Base-by-base conservation (phyloP, 2,888 invertebrate genomes). In the Temnothorax rugatulus region DNA sequence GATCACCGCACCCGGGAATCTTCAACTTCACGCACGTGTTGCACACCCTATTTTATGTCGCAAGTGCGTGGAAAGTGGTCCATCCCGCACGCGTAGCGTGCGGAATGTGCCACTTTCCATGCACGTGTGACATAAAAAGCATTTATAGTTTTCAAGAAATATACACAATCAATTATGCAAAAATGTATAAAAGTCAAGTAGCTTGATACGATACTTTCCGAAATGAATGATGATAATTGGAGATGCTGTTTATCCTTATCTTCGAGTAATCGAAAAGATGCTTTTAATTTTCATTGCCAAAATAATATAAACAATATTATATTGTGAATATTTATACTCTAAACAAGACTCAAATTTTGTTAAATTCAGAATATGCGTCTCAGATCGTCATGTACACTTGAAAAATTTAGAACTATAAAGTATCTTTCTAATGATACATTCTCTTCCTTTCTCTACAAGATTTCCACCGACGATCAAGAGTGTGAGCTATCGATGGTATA, bases 401-500 rank as follows among this genome's bases (percentile, higher is more conserved):
- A 34, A 2, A 50, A 54, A 54, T n/a, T 25, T 25, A 50, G 3
- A 64, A 0, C 21, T 63, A 9, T 52, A 13, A 38, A 68, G 41
- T 21, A 41, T 52, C 18, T 50, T 47, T 66, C 21, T 0, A 63
- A 29, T 38, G 8, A 61, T 44, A 44, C 15, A 50, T 64, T 73
- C 25, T 25, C 13, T n/a, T 50, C 4, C 47, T 50, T 47, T 5
- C 4, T 21, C 18, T 7, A 34, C 38, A 47, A 69, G 15, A 81
- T 50, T 74, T 81, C 75, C 57, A 77, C 61, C 5, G 13, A 82
- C 25, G 75, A 63, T 82, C 63, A 63, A 75, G 15, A 61, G 57
- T 75, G 13, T 38, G 25, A 34, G 34, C 15, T 76, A 66, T 66
- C 47, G 13, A 63, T 54, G 29, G 13, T 21, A 38, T 61, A 47